Conservation (phyloP, 2,113 vertebrate genomes). For the Phocoena sinus region DNA sequence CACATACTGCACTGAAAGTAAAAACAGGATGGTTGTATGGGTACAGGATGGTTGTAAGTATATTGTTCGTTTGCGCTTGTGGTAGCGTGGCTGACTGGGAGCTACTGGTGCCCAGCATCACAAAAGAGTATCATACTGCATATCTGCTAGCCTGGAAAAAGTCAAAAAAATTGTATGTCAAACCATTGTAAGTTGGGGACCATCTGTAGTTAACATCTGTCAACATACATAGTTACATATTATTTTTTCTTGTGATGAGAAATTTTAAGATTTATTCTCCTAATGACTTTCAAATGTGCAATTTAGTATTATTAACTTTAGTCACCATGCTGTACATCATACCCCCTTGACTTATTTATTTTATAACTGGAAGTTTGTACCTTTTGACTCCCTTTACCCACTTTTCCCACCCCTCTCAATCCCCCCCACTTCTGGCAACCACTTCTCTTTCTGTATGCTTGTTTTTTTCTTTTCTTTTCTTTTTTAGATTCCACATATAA, state of each 20-base stretch:
- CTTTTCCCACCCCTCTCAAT: fast-evolving
- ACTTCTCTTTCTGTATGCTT: neutral
- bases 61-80: neutral
- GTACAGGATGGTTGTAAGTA: neutral
- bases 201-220: neutral
- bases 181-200: neutral
- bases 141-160: neutral
- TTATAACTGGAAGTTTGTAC: neutral
- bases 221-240: neutral
- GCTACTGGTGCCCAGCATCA: neutral
- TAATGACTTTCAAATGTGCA: neutral
- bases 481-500: neutral
- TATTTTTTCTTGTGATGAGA: neutral
- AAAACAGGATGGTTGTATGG: neutral
- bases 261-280: neutral
- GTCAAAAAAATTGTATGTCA: neutral
- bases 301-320: neutral
- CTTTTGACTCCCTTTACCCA: neutral
- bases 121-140: no score
- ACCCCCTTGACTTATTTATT: neutral
- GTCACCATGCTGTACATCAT: neutral
- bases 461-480: neutral
- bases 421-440: neutral
- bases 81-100: neutral
- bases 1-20: neutral